Conservation (phyloP, 2,888 invertebrate genomes). For the Patella pellucida region DNA sequence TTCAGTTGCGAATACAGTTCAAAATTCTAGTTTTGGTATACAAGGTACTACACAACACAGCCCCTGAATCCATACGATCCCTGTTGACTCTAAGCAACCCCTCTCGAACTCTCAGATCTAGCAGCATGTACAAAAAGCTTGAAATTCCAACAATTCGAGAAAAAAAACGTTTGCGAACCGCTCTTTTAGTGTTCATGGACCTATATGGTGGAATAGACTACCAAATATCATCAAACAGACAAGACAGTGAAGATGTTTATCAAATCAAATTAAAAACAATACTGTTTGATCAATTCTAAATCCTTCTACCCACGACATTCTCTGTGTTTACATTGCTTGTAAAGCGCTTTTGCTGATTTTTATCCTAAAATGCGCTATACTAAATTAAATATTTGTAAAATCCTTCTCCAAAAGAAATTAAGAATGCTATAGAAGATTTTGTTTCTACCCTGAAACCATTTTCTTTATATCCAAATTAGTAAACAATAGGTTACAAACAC, state of each 20-base stretch:
- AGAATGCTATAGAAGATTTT: too few relatives aligned
- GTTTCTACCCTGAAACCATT: too few relatives aligned
- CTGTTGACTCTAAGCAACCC: not conserved
- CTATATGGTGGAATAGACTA: constrained; percentile 1
- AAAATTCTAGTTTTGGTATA: not conserved
- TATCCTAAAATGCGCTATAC: too few relatives aligned
- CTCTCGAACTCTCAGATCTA: not conserved
- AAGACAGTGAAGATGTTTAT: not conserved
- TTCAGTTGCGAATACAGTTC: not conserved
- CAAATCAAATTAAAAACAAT: not conserved
- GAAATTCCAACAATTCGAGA: not conserved
- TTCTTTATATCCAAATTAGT: too few relatives aligned
- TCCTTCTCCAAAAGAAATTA: too few relatives aligned
- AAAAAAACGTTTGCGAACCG: not conserved
- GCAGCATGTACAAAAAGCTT: not conserved
- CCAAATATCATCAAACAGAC: not conserved
- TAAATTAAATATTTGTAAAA: too few relatives aligned
- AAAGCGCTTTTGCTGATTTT: too few relatives aligned
- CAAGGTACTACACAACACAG: not conserved
- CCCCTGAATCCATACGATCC: not conserved
- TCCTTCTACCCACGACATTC: too few relatives aligned
- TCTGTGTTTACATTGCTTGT: too few relatives aligned
- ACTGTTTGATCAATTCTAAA: too few relatives aligned
- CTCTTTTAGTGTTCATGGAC: not conserved
- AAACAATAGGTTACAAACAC: too few relatives aligned